Percentiles rank a stretch among this genome's conserved stretches.
Evolutionary conservation across 2,888 invertebrate genomes (phyloP).

Genomic region (Drosophila koepferae): DNA sequence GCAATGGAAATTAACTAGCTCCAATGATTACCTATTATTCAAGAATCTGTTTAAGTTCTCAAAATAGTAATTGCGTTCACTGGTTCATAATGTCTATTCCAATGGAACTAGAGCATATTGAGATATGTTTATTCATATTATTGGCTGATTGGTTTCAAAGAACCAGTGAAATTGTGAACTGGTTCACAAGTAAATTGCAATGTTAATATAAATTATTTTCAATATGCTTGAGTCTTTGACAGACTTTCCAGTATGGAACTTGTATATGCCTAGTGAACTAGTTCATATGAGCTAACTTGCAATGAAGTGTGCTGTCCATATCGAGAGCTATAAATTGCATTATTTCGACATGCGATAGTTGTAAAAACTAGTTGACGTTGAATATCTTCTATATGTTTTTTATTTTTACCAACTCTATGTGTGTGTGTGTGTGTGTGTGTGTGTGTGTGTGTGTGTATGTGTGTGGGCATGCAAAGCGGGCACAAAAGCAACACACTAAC

Average conservation of each 20-base stretch:
- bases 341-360: constrained; percentile 44
- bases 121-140: too few species aligned
- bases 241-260: neutral
- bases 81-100: neutral
- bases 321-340: constrained; percentile 30
- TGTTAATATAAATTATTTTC: neutral
- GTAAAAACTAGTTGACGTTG: constrained; percentile 34
- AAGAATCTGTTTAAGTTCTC: neutral
- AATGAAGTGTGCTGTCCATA: constrained; percentile 14
- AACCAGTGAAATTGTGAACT: neutral
- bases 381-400: constrained; percentile 25
- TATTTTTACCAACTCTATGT: constrained; percentile 12
- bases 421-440: neutral
- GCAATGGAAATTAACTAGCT: neutral
- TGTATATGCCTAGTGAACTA: neutral
- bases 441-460: neutral
- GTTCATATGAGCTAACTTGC: constrained; percentile 5
- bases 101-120: neutral
- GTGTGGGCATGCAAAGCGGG: constrained; percentile 27
- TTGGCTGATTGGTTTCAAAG: neutral
- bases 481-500: constrained; percentile 42
- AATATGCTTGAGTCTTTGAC: neutral
- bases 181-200: neutral
- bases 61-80: neutral
- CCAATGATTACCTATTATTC: neutral